Evolutionary conservation across 1,140 invertebrate species (phyloP), one percentile per base, ranked within the genome.

Genomic region (Platorchestia sp.): DNA sequence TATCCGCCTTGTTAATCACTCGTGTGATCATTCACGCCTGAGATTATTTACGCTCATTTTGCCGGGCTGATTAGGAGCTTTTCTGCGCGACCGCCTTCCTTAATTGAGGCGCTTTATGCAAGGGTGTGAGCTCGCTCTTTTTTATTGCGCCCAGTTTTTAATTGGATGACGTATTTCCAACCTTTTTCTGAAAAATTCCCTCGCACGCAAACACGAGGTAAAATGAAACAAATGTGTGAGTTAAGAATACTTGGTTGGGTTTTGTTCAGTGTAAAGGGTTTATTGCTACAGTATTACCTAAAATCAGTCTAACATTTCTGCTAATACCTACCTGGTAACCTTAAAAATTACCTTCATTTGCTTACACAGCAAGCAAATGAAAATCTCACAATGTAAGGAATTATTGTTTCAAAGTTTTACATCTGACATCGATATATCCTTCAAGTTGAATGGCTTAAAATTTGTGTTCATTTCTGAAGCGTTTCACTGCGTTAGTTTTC

Each of bases 1-100:
- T 89, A 89, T 89, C 43, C 87, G 43, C 87, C 87, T 89, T 89
- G 87, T 89, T 89, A 89, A 89, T 89, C 87, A 42, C 87, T 89
- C 14, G 87, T 42, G 87, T 44, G 87, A 89, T 89, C 87, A 89
- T 89, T 89, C 87, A 89, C 59, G 87, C 87, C 87, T 42, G 41
- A 42, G 87, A 89, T 42, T 89, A 89, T 42, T 89, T 44, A 89
- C 27, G 87, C 87, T 89, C 87, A 89, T 89, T 89, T 27, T 5
- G 41, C 41, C 7, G 14, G 87, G 87, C n/a, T 89, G n/a, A 41
- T 89, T 44, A 44, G 43, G 87, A 42, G n/a, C 16, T 89, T 75
- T 89, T 89, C 41, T 43, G 5, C n/a, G n/a, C 42, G 6, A 89
- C 43, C 42, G 87, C 36, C 87, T 41, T 42, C 41, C 43, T 42